Base-by-base conservation (phyloP, 2,888 invertebrate species). In the Galeruca laticollis region DNA sequence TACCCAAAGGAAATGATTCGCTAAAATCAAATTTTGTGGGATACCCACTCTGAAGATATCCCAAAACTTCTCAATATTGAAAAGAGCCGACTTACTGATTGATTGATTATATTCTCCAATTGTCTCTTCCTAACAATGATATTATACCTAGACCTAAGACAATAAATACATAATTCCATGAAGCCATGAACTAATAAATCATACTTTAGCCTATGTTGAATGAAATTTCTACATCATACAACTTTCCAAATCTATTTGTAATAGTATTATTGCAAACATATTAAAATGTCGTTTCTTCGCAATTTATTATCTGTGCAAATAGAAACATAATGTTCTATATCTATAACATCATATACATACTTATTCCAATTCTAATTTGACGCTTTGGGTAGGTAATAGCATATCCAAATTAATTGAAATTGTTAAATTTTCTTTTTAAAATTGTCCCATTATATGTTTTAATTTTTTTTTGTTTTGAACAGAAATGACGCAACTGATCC, bases 241-340 rank as follows among this genome's bases (percentile, higher is more conserved):
- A 47, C 47, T 47, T 8, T 18, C 18, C 18, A 47, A 47, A 47
- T 47, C 43, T 15, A 47, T 47, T 47, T 15, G 9, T 18, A 47
- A 18, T 47, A 47, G 18, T 47, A 9, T 47, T 47, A 47, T 47
- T 18, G 18, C 47, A 47, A 47, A 47, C 47, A 47, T 11, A 37
- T 47, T 47, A 47, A 47, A 47, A 47, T 47, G 18, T 18, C 47
- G 18, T 47, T 47, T 47, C n/a, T 18, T 18, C 10, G 18, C 18
- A 18, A 47, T 47, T 43, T 43, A 43, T 15, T 47, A 9, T n/a
- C n/a, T n/a, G 5, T 40, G 47, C 47, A 47, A 47, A 47, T 47
- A 8, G 8, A 15, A 47, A 6, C 47, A 40, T n/a, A 26, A 26
- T 26, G 26, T 5, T n/a, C n/a, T n/a, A n/a, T n/a, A n/a, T n/a